These are phyloP conservation scores for Lasius platythorax DNA, from an alignment of 2,888 invertebrate species.

Conservation along the genomic window DNA sequence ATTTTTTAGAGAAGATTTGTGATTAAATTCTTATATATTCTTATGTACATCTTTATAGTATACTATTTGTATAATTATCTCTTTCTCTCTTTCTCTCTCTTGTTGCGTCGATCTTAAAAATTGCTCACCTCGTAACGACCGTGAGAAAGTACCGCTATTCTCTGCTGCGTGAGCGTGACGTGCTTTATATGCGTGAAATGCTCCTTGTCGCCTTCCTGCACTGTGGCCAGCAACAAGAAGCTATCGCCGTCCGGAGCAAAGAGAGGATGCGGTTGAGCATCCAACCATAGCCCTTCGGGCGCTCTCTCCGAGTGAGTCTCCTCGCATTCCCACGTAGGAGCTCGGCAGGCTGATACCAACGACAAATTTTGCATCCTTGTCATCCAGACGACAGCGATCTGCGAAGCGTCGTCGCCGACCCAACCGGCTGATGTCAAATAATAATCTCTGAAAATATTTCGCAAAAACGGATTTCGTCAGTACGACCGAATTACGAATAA, in stretches of 20 bases:
- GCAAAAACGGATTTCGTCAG: not conserved
- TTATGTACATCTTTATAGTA: not conserved
- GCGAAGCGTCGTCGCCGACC: constrained; percentile 92
- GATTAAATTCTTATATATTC: constrained; percentile 3
- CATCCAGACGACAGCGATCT: constrained; percentile 96
- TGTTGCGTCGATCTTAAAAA: not conserved
- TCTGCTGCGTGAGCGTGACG: constrained; percentile 92
- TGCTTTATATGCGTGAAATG: constrained; percentile 96
- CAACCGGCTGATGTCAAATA: constrained; percentile 97
- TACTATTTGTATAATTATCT: not conserved
- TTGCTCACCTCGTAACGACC: constrained; percentile 92
- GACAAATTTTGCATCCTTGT: constrained; percentile 97
- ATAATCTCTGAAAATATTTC: constrained; percentile 90
- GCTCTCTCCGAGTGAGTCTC: constrained; percentile 95
- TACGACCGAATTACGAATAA: not conserved
- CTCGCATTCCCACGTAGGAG: constrained; percentile 94
- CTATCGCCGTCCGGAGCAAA: constrained; percentile 95
- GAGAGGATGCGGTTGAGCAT: constrained; percentile 94
- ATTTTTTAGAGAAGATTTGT: not conserved
- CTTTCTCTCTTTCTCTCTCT: not conserved
- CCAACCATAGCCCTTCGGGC: constrained; percentile 94
- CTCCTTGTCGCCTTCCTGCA: constrained; percentile 94
- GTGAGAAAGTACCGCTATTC: constrained; percentile 94
- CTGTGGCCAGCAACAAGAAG: constrained; percentile 93
- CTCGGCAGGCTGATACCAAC: constrained; percentile 94